A percentile compares a stretch with the other conserved stretches of the same genome.
Conservation (phyloP, 2,888 invertebrate species). For the Thereva unica region DNA sequence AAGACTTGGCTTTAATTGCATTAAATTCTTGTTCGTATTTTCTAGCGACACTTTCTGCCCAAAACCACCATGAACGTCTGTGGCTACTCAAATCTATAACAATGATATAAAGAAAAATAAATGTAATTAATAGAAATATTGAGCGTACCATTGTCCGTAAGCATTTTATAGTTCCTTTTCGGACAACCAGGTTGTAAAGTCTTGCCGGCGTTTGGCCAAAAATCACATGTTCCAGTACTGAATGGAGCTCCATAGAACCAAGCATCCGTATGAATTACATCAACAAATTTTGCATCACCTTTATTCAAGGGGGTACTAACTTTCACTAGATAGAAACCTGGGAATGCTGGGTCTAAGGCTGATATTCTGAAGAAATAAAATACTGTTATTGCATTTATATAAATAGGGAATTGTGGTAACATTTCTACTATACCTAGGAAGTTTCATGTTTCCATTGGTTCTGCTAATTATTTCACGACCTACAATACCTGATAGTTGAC, state of each 20-base stretch:
- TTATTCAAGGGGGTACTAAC: constrained; percentile 53
- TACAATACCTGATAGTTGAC: constrained; percentile 42
- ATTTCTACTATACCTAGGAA: constrained; percentile 37
- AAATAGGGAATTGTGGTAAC: background rate
- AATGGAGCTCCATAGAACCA: constrained; percentile 62
- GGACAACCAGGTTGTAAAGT: constrained; percentile 45
- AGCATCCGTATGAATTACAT: constrained; percentile 68
- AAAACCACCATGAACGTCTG: constrained; percentile 63
- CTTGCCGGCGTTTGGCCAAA: constrained; percentile 50
- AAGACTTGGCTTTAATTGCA: constrained; percentile 58
- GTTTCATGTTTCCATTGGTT: constrained; percentile 35
- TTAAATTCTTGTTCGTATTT: constrained; percentile 51
- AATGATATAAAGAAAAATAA: background rate
- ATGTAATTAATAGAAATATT: background rate
- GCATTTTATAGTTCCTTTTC: constrained; percentile 41
- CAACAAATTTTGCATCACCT: constrained; percentile 61
- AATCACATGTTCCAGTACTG: constrained; percentile 60
- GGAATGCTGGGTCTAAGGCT: constrained; percentile 45
- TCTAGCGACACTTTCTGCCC: constrained; percentile 58
- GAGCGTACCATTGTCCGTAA: constrained; percentile 42
- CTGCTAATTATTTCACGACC: constrained; percentile 40
- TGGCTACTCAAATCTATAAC: constrained; percentile 61
- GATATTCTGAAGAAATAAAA: constrained; percentile 28
- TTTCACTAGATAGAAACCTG: constrained; percentile 40
- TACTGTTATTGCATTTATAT: background rate